Evolutionary conservation across 2,113 vertebrate genomes (phyloP).

Genomic region (Scolopax mira): DNA sequence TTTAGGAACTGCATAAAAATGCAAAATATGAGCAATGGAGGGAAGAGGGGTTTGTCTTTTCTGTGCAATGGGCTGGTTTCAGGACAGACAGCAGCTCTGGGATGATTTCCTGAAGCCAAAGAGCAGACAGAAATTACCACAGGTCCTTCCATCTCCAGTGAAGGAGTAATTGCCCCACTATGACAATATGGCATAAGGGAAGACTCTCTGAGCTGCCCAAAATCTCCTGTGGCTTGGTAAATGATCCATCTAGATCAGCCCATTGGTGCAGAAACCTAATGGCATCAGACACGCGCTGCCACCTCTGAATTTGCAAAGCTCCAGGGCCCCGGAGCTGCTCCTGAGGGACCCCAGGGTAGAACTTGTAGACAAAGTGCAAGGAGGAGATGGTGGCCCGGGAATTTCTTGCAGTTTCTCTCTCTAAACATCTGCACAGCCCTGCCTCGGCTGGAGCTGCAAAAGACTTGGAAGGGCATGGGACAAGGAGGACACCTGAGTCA

Average conservation of each 20-base stretch:
- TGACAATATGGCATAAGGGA: not conserved
- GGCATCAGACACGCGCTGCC: not conserved
- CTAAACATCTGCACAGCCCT: not conserved
- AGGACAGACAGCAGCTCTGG: not conserved
- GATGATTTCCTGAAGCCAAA: not conserved
- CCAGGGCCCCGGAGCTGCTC: not conserved
- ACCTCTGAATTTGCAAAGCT: not conserved
- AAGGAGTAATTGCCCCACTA: not conserved
- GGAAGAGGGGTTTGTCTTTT: not conserved
- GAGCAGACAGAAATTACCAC: not conserved
- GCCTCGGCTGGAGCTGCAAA: not conserved
- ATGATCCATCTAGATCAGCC: not conserved
- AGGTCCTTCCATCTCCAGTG: not conserved
- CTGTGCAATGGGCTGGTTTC: not conserved
- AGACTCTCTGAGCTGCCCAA: not conserved
- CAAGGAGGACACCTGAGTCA: not conserved
- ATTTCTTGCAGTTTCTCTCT: not conserved
- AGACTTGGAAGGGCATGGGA: not conserved
- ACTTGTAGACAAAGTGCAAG: not conserved
- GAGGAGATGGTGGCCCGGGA: not conserved
- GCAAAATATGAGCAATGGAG: not conserved
- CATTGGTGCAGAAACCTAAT: not conserved
- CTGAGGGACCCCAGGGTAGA: rapidly evolving
- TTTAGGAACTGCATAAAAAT: not conserved
- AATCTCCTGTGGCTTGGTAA: not conserved